phyloP scores from a whole-genome alignment of 2,888 invertebrate species.

The Pollenia amentaria region DNA sequence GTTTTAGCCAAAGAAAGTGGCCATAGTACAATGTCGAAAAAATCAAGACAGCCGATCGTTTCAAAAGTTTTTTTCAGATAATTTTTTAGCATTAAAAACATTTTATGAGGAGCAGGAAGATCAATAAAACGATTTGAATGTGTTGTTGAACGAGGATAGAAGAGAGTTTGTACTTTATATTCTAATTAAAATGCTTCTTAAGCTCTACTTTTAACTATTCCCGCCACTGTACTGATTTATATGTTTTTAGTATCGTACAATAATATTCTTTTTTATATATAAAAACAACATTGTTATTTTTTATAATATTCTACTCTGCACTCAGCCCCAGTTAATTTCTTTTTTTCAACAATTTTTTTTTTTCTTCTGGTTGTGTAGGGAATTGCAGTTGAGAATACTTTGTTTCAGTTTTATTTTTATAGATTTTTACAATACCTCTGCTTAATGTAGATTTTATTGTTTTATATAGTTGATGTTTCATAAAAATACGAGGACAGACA shows the following conservation, averaged over 20 bases:
- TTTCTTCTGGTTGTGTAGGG: conserved; percentile 16
- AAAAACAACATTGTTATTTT: conserved; percentile 34
- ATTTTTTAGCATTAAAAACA: too few relatives aligned
- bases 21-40: too few relatives aligned
- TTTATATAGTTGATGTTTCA: conserved; percentile 51
- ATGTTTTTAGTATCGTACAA: neutral
- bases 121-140: too few relatives aligned
- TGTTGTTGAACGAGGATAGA: too few relatives aligned
- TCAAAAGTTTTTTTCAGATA: too few relatives aligned
- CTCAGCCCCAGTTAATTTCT: neutral
- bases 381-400: conserved; percentile 41
- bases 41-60: too few relatives aligned
- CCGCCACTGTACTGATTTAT: neutral
- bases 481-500: neutral
- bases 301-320: conserved; percentile 25
- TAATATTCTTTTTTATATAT: conserved; percentile 1
- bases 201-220: neutral
- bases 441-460: conserved; percentile 68
- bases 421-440: conserved; percentile 56
- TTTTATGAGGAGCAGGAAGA: too few relatives aligned
- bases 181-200: too few relatives aligned
- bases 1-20: too few relatives aligned
- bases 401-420: conserved; percentile 49
- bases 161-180: too few relatives aligned
- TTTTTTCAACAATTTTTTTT: neutral